A percentile compares a stretch with the other conserved stretches of the same genome.
phyloP scores from a whole-genome alignment of 92 coral and sea anemone genomes.

The Phenganax stokvisi region DNA sequence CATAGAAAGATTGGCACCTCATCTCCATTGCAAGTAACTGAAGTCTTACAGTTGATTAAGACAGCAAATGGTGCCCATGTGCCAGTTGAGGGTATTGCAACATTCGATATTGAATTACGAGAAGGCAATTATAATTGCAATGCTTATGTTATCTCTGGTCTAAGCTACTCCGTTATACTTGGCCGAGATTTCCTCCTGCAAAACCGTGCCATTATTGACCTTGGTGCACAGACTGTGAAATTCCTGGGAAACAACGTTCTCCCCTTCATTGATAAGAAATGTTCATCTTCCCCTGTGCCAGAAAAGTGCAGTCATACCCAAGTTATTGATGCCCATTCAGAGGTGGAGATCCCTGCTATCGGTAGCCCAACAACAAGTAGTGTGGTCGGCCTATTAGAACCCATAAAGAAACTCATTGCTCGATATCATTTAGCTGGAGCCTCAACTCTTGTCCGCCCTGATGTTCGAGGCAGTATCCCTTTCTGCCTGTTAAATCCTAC shows the following conservation, averaged over 20 bases:
- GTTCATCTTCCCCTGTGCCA: background rate
- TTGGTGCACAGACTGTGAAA: background rate
- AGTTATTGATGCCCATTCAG: conserved; percentile 15
- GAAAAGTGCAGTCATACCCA: background rate
- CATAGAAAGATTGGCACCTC: no score
- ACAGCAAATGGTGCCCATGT: conserved; percentile 21
- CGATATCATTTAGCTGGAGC: background rate
- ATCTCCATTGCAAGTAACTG: background rate
- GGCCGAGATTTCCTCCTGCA: conserved; percentile 7
- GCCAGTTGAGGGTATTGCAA: background rate
- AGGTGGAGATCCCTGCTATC: background rate
- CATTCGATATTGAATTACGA: background rate
- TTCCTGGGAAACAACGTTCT: conserved; percentile 9
- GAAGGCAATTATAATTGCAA: background rate
- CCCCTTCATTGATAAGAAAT: background rate
- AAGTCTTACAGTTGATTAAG: background rate
- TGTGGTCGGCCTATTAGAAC: conserved; percentile 10
- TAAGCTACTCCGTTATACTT: no score
- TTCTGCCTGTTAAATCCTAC: conserved; percentile 33
- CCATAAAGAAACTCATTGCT: background rate
- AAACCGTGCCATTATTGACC: conserved; percentile 6
- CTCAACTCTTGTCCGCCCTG: background rate
- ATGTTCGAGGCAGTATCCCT: background rate
- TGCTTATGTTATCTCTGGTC: conserved; percentile 1
- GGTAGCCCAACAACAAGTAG: background rate